These are phyloP conservation scores for human (Homo sapiens) DNA, from an alignment of 2,113 vertebrate species.

Conservation along the genomic window DNA sequence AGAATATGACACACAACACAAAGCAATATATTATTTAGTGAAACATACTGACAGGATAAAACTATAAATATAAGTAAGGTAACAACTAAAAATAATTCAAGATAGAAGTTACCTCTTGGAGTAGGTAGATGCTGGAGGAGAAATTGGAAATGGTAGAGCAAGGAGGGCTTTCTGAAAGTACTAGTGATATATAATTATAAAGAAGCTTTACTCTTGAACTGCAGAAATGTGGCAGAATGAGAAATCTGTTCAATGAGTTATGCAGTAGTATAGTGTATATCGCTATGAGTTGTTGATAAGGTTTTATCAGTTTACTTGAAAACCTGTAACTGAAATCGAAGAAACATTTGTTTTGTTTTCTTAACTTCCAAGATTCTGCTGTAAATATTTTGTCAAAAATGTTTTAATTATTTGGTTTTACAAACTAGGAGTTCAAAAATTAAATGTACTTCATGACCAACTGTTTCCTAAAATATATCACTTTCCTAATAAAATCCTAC, in stretches of 20 bases:
- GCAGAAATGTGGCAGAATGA: background rate
- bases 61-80: background rate
- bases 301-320: background rate
- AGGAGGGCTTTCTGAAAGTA: background rate
- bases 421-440: slow-evolving; percentile 30
- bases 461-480: background rate
- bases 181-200: background rate
- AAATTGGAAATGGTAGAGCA: background rate
- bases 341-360: background rate
- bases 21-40: background rate
- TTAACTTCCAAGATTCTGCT: background rate
- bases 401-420: background rate
- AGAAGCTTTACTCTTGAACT: background rate
- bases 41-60: background rate
- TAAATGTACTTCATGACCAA: background rate
- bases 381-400: background rate
- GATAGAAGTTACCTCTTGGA: background rate
- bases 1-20: background rate
- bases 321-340: background rate
- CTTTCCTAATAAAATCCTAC: background rate
- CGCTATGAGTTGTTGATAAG: background rate
- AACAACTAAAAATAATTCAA: background rate
- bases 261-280: too few species aligned
- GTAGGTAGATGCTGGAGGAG: background rate
- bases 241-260: background rate